phyloP scores from a whole-genome alignment of 2,113 vertebrate species.

The Protobothrops flavoviridis region DNA sequence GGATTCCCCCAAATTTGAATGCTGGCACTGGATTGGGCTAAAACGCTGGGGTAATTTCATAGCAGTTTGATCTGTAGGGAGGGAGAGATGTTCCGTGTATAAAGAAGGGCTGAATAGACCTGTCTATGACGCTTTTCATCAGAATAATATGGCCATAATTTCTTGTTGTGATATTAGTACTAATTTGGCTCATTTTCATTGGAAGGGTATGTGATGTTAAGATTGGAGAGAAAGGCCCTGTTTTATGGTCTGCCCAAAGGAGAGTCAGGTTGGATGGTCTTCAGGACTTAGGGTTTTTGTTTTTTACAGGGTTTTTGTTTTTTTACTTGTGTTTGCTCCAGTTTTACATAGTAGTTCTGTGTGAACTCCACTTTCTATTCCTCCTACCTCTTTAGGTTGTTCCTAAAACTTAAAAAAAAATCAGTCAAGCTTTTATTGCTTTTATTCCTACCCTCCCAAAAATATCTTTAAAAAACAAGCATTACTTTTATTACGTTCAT shows the following conservation, averaged over 20 bases:
- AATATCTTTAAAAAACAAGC: not conserved
- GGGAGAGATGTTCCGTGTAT: not conserved
- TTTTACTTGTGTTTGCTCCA: not conserved
- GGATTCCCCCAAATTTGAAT: not conserved
- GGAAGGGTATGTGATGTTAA: not conserved
- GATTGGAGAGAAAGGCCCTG: not conserved
- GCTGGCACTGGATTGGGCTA: not conserved
- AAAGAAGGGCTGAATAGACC: not conserved
- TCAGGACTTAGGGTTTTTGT: not conserved
- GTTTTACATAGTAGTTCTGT: not conserved
- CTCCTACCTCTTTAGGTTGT: not conserved
- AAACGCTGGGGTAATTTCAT: not conserved
- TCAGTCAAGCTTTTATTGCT: not conserved
- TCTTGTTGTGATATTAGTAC: not conserved
- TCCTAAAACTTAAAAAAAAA: not conserved
- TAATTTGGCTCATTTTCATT: not conserved
- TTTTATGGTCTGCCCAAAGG: not conserved
- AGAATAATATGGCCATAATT: not conserved
- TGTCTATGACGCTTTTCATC: not conserved
- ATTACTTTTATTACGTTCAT: not conserved
- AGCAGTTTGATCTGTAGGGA: not conserved
- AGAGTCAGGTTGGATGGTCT: not conserved
- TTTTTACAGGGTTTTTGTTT: not conserved
- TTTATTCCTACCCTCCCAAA: not conserved
- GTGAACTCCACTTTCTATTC: not conserved